Base-by-base conservation (phyloP, 2,113 vertebrate genomes). In the Odontophorus gujanensis region DNA sequence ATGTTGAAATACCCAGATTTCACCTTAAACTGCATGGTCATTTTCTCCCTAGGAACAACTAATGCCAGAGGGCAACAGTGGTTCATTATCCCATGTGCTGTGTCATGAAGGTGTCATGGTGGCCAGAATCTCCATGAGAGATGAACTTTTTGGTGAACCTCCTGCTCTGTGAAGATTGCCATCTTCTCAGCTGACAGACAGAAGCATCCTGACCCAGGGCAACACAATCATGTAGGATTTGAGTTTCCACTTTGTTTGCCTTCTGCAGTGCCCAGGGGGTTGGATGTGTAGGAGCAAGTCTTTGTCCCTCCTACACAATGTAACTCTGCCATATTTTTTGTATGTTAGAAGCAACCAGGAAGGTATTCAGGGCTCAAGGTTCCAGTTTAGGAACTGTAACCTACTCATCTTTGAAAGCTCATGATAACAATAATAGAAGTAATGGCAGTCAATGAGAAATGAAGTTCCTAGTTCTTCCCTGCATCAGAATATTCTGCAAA, bases 121-220 rank as follows among this genome's bases (percentile, higher is more conserved):
- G 34, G 48, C 34, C 55, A 59, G 76, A 51, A 47, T 13, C 22
- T 21, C 3, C 20, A 53, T 58, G 55, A 84, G 75, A 62, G 50
- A 50, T 47, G 6, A 80, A 74, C 8, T 7, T 53, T 47, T 6
- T 24, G 50, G 19, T 66, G 58, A 81, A 16, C 6, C 45, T 63
- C 15, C 14, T 36, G 2, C 28, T 68, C 62, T 22, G 13, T 6
- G 32, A 78, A 59, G n/a, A 48, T 8, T 8, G 34, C 28, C 13
- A 9, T 58, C 30, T 28, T 47, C 57, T 83, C 48, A 3, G 8
- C 58, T 53, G 43, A 30, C 18, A 65, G 9, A n/a, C 12, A 38
- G 67, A 47, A 92, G 15, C 0, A 0, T 8, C 59, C 16, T 30
- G 3, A 28, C 24, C 24, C 61, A 72, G 81, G 76, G 45, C 82